These are phyloP conservation scores for Pithys albifrons DNA, from an alignment of 2,113 vertebrate genomes.

Conservation along the genomic window DNA sequence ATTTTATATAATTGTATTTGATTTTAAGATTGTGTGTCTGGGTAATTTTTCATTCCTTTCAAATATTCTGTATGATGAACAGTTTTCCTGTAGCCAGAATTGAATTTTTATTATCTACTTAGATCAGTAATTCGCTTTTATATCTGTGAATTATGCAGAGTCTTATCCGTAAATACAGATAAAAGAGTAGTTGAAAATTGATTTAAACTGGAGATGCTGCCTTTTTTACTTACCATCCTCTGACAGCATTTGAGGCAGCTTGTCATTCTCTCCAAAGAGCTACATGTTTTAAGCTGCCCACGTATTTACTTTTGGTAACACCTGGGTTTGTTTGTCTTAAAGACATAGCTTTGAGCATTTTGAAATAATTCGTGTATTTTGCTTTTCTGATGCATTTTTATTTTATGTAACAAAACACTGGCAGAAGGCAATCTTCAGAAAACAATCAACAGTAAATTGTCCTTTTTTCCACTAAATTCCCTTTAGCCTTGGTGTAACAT, in stretches of 20 bases:
- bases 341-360: neutral
- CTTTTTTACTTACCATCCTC: neutral
- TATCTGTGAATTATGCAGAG: neutral
- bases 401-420: neutral
- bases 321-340: neutral
- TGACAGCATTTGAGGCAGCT: neutral
- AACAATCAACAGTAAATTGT: neutral
- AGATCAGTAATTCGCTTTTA: neutral
- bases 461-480: neutral
- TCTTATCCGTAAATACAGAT: neutral
- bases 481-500: neutral
- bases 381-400: neutral
- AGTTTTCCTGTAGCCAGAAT: neutral
- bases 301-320: neutral
- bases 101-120: neutral
- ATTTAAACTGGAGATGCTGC: neutral
- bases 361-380: neutral
- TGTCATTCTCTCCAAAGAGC: neutral
- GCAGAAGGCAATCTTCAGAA: neutral
- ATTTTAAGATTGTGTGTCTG: neutral
- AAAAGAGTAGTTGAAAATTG: neutral
- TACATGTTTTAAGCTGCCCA: neutral
- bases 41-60: neutral
- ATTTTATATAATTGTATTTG: neutral
- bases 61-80: neutral